A percentile compares a stretch with the other conserved stretches of the same genome.
Conservation (phyloP, 2,797 vertebrate species). For the Pteropus rufus region DNA sequence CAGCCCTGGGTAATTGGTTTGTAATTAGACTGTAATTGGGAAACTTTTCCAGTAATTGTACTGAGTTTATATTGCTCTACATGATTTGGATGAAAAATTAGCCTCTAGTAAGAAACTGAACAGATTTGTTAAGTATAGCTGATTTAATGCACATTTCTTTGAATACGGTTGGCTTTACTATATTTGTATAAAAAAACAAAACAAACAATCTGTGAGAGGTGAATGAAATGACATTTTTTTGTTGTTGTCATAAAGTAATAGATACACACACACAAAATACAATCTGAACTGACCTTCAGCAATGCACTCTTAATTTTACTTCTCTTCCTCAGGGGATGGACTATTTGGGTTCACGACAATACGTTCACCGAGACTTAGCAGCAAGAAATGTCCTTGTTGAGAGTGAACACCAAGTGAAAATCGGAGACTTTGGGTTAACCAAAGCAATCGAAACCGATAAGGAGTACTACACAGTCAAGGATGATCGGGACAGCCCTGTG, state of each 20-base stretch:
- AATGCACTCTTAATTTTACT: neutral
- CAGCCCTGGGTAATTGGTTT: neutral
- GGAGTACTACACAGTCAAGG: constrained; percentile 97
- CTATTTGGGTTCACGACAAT: constrained; percentile 92
- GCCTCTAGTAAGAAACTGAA: neutral
- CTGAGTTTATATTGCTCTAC: neutral
- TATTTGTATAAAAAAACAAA: neutral
- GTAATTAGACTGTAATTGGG: neutral
- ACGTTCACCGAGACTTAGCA: constrained; percentile 96
- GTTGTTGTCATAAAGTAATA: neutral
- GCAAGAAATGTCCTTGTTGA: constrained; percentile 97
- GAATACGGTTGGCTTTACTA: neutral
- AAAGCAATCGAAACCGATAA: constrained; percentile 96
- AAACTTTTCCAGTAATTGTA: neutral
- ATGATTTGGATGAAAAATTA: neutral
- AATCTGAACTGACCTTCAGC: neutral
- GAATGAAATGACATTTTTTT: neutral
- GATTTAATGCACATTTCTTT: neutral
- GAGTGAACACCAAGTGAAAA: constrained; percentile 95
- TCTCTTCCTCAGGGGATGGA: constrained; percentile 91
- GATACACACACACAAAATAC: neutral
- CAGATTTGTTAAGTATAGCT: neutral
- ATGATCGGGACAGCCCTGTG: constrained; percentile 95
- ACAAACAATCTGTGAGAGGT: neutral
- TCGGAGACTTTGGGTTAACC: constrained; percentile 97